phyloP scores from a whole-genome alignment of 2,797 vertebrate genomes.

The Momotus momota region DNA sequence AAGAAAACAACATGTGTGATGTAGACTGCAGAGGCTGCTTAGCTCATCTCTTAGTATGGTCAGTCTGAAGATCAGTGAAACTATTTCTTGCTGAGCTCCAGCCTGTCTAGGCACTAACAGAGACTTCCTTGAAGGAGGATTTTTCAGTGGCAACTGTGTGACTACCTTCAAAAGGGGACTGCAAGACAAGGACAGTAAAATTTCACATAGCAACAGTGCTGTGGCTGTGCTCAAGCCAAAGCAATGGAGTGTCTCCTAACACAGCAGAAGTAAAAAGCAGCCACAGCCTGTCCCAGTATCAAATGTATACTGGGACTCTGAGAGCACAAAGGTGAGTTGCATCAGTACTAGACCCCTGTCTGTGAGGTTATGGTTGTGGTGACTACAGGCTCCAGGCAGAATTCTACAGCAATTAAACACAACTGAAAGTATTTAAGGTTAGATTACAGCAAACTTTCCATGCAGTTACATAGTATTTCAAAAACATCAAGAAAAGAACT shows the following conservation, averaged over 20 bases:
- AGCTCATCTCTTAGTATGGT: not conserved
- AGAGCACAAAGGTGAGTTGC: not conserved
- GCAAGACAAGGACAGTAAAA: not conserved
- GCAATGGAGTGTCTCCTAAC: not conserved
- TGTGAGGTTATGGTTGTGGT: not conserved
- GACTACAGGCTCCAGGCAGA: not conserved
- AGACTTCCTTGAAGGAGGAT: not conserved
- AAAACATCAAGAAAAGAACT: not conserved
- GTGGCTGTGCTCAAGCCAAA: not conserved
- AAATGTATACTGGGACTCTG: not conserved
- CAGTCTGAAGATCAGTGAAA: not conserved
- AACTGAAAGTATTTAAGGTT: not conserved
- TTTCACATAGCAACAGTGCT: not conserved
- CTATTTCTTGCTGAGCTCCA: not conserved
- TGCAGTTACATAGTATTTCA: not conserved
- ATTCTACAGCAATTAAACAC: not conserved
- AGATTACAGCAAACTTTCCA: not conserved
- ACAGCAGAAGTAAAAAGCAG: not conserved
- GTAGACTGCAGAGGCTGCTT: not conserved
- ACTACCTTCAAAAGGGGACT: not conserved
- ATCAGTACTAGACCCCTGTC: not conserved
- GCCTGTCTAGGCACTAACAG: not conserved
- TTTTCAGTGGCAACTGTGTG: not conserved
- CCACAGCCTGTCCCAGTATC: not conserved
- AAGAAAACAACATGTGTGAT: not conserved